Percentiles rank a stretch among this genome's conserved stretches.
These are phyloP conservation scores for Muscicapa striata DNA, from an alignment of 2,797 vertebrate species.

Conservation along the genomic window DNA sequence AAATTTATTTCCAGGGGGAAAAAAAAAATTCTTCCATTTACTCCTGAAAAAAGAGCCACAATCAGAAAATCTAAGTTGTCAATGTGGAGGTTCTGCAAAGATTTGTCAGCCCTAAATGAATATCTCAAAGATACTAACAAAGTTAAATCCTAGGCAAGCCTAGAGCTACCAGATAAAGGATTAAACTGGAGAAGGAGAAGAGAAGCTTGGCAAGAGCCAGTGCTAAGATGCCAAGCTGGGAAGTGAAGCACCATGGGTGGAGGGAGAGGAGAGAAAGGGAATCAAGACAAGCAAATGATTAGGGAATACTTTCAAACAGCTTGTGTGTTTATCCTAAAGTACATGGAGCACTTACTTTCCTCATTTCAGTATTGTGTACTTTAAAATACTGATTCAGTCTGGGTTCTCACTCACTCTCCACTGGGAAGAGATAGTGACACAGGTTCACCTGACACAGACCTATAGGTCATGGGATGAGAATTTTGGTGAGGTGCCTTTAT, in stretches of 20 bases:
- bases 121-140: neutral
- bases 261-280: accelerated
- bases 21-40: neutral
- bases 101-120: neutral
- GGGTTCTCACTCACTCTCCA: neutral
- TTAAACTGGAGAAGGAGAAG: neutral
- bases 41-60: neutral
- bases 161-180: neutral
- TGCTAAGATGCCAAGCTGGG: neutral
- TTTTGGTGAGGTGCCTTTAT: neutral
- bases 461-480: neutral
- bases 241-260: neutral
- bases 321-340: neutral
- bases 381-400: constrained; percentile 26
- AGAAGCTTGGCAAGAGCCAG: neutral
- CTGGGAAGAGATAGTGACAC: neutral
- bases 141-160: neutral
- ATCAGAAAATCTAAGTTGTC: neutral
- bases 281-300: constrained; percentile 4
- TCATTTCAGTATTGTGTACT: neutral
- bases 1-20: neutral
- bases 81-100: neutral
- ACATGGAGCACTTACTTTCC: neutral
- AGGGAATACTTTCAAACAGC: neutral
- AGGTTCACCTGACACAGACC: neutral